A percentile compares a stretch with the other conserved stretches of the same genome.
Evolutionary conservation across 2,888 invertebrate genomes (phyloP).

Genomic region (Linnaemya vulpina): DNA sequence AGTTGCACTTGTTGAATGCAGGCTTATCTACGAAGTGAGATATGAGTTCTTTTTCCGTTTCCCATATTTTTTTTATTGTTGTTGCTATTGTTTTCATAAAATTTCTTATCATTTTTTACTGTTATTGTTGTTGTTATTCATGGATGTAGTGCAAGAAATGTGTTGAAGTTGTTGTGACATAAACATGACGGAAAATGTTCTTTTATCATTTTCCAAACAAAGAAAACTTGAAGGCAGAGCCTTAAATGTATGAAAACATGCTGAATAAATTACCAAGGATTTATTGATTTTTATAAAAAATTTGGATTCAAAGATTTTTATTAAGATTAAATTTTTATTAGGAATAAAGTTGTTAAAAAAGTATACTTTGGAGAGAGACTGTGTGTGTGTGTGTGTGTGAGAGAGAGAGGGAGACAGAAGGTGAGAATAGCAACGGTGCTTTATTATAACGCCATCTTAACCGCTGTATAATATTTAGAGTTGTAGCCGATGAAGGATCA

Average conservation of each 20-base stretch:
- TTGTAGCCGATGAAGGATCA: no score
- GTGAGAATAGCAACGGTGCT: no score
- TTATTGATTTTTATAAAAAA: no score
- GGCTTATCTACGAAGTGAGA: neutral
- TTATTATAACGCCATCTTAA: no score
- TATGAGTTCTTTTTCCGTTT: constrained; percentile 23
- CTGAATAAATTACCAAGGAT: no score
- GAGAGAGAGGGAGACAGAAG: no score
- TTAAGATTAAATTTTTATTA: no score
- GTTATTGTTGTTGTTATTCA: neutral
- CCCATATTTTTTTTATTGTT: neutral
- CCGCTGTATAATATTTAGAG: no score
- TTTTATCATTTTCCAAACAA: constrained; percentile 32
- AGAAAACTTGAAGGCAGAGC: neutral
- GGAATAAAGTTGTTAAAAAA: no score
- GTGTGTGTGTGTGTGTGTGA: no score
- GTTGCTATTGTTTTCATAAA: constrained; percentile 17
- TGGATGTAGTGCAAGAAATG: constrained; percentile 8
- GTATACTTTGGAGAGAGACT: no score
- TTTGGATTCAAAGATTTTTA: no score
- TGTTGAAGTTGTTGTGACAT: constrained; percentile 29
- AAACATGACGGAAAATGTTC: constrained; percentile 25
- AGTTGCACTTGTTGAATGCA: constrained; percentile 4
- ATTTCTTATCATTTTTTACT: constrained; percentile 29
- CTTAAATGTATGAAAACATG: constrained; percentile 15